Base-by-base conservation (phyloP, 2,113 vertebrate species). In the Rhodinocichla rosea region DNA sequence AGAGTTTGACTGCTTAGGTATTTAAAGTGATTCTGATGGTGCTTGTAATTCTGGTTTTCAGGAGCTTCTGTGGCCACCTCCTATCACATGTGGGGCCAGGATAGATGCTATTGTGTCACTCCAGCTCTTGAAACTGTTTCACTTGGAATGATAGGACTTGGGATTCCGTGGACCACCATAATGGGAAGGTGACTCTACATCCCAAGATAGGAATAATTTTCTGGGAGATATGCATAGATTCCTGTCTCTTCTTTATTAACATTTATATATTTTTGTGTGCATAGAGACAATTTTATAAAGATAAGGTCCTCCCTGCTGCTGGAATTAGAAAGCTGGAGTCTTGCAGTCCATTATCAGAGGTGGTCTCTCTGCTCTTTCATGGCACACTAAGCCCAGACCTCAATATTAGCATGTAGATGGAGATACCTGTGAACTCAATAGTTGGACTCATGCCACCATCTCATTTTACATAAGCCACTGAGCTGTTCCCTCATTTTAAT, bases 401-500 rank as follows among this genome's bases (percentile, higher is more conserved):
- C 85, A 62, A 27, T 40, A 71, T 93, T 53, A 93, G n/a, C 6
- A 9, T 70, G 70, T 60, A 83, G 80, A 57, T 83, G 67, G 59
- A 83, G 68, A 78, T 64, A 92, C 73, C 42, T 90, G 57, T 35
- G 62, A 83, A 53, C 35, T 65, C 64, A 93, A 40, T 59, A 89
- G 80, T 22, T 85, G 65, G 81, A 89, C 56, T 91, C 56, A 59
- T 68, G 67, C 75, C 60, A 74, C 71, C 64, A 57, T 73, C 77
- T 94, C 89, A 83, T 96, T 97, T 94, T 83, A 87, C 74, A 69
- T 83, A 95, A 94, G 27, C 62, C 64, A 84, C 35, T 87, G 87
- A 96, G 73, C 80, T 91, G 81, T 79, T 87, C 52, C 87, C 60
- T 95, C 40, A 79, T 93, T 96, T 96, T 92, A 90, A 91, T 83